Evolutionary conservation across 2,797 vertebrate genomes (phyloP).

Genomic region (Onychomys torridus): DNA sequence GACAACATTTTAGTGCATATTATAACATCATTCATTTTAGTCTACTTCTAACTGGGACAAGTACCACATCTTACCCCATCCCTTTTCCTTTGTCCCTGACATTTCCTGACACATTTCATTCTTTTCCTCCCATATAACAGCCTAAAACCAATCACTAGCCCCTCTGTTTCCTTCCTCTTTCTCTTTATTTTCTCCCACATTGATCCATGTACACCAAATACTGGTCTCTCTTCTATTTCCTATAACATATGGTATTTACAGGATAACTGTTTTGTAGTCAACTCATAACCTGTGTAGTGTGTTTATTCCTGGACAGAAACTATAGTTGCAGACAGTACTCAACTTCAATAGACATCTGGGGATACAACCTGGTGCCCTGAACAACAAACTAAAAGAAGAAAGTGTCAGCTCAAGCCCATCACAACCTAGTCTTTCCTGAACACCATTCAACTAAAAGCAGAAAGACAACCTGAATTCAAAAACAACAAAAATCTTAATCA

Average conservation of each 20-base stretch:
- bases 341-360: background rate
- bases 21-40: background rate
- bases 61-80: background rate
- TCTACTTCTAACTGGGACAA: background rate
- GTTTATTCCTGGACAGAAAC: background rate
- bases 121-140: background rate
- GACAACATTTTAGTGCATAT: background rate
- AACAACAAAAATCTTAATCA: background rate
- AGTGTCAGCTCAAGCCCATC: background rate
- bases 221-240: background rate
- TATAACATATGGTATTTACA: background rate
- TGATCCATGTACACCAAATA: background rate
- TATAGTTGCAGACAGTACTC: background rate
- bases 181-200: background rate
- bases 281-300: background rate
- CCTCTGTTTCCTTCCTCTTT: background rate
- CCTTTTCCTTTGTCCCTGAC: background rate
- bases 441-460: background rate
- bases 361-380: background rate
- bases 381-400: background rate
- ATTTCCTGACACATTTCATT: background rate
- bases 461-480: background rate
- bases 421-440: background rate
- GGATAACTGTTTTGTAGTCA: background rate
- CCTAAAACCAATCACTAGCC: background rate